Base-by-base conservation (phyloP, 2,113 vertebrate species). In the Odocoileus virginianus region DNA sequence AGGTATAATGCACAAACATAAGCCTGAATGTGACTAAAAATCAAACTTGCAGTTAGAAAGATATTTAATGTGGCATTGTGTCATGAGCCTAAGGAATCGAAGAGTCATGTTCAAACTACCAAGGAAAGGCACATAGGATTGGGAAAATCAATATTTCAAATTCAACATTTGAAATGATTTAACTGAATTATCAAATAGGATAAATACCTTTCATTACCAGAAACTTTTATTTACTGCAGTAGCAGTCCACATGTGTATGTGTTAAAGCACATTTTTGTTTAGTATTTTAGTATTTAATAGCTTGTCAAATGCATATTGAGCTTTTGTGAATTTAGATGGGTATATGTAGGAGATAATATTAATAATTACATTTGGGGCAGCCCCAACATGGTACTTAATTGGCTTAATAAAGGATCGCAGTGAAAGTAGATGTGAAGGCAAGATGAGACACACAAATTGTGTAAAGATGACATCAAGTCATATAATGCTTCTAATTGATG, bases 231-330 rank as follows among this genome's bases (percentile, higher is more conserved):
- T 97, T 84, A 93, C n/a, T 86, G 71, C 23, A 93, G 43, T 57
- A 82, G 60, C 93, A 36, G 19, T 96, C 74, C 74, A 92, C 4
- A 17, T 55, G 40, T 4, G 1, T 91, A 87, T 90, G 45, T 79
- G 40, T 86, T 92, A 82, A 93, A 94, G 30, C 50, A 85, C 50
- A 82, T 79, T 95, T 97, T 91, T n/a, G 61, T 89, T 97, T 93
- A 84, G 27, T 93, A 88, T 94, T 96, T 97, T 93, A 87, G 30
- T 96, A 86, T 95, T 96, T 96, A 97, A 78, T 91, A 94, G 97
- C 67, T 94, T 93, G 55, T 96, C 50, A 94, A 96, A 93, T 93
- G 47, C 5, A 74, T 64, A 89, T 43, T 94, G 91, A 97, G 58
- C 27, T 95, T 97, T 76, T 94, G 93, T 47, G 36, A 97, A 97